These are phyloP conservation scores for Drosophila subquinaria DNA, from an alignment of 2,888 invertebrate species.

Conservation along the genomic window DNA sequence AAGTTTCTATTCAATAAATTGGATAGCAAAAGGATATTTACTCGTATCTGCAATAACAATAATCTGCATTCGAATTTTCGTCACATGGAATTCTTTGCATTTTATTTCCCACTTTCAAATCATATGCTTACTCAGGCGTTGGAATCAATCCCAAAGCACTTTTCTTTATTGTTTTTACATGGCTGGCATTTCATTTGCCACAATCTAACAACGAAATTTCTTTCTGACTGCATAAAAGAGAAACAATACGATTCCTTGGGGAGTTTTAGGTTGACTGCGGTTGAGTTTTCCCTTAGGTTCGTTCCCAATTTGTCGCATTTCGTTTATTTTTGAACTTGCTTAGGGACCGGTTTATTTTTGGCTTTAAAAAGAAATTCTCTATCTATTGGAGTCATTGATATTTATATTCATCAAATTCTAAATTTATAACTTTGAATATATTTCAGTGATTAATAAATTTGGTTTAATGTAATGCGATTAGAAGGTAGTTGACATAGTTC, in stretches of 20 bases:
- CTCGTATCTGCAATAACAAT: not conserved
- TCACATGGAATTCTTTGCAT: not conserved
- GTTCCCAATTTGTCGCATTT: constrained; percentile 41
- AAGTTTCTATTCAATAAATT: too few relatives aligned
- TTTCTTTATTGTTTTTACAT: constrained; percentile 64
- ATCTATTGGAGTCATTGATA: too few relatives aligned
- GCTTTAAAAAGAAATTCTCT: not conserved
- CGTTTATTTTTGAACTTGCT: constrained; percentile 54
- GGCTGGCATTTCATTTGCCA: constrained; percentile 42
- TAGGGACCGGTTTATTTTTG: constrained; percentile 1
- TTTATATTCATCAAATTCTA: too few relatives aligned
- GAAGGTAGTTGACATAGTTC: too few relatives aligned
- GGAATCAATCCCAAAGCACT: constrained; percentile 58
- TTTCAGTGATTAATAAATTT: constrained; percentile 29
- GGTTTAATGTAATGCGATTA: constrained; percentile 4
- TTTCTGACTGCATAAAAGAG: constrained; percentile 22
- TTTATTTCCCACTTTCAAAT: constrained; percentile 27
- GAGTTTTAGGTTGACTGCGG: constrained; percentile 22
- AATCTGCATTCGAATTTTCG: not conserved
- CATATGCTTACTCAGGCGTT: constrained; percentile 34
- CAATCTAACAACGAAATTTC: constrained; percentile 19
- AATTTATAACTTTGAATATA: not conserved
- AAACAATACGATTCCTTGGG: constrained; percentile 26
- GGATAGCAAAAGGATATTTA: not conserved
- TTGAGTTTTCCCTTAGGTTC: constrained; percentile 27